phyloP scores from a whole-genome alignment of 1,140 invertebrate species.

The Drosophila melanica region DNA sequence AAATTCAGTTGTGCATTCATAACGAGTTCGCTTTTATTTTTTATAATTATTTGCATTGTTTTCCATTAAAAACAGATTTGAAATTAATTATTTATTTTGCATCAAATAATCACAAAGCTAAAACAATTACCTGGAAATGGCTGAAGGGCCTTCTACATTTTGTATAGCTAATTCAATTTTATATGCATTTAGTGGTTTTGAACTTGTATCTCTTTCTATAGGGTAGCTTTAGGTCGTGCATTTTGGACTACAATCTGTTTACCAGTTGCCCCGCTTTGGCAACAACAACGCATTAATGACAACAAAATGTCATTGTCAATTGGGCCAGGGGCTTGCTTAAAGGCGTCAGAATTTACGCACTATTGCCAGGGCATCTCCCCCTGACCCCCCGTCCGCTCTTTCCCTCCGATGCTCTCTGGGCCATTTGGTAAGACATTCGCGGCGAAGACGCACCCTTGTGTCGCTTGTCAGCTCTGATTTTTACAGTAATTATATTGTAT shows the following conservation, averaged over 20 bases:
- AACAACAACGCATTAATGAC: slow-evolving; percentile 56
- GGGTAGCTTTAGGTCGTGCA: slow-evolving; percentile 7
- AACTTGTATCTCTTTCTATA: not conserved
- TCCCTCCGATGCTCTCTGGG: slow-evolving; percentile 16
- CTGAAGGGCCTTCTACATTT: too few relatives aligned
- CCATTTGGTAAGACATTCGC: slow-evolving; percentile 44
- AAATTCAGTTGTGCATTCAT: too few relatives aligned
- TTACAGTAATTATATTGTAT: slow-evolving; percentile 80
- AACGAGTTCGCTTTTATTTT: too few relatives aligned
- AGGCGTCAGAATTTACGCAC: slow-evolving; percentile 77
- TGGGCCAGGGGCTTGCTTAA: slow-evolving; percentile 67
- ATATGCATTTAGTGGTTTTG: too few relatives aligned
- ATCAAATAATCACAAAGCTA: too few relatives aligned
- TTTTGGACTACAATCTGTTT: not conserved
- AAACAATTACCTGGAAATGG: too few relatives aligned
- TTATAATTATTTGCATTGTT: too few relatives aligned
- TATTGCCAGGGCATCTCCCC: slow-evolving; percentile 45
- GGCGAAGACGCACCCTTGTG: slow-evolving; percentile 32
- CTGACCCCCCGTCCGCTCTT: too few relatives aligned
- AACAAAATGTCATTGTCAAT: slow-evolving; percentile 80
- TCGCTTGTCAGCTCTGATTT: slow-evolving; percentile 64
- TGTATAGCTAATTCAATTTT: too few relatives aligned
- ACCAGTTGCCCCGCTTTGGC: slow-evolving; percentile 11
- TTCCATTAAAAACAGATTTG: too few relatives aligned
- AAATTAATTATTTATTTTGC: too few relatives aligned